Conservation (phyloP, 1,140 invertebrate genomes). For the Anagrus nilaparvatae region DNA sequence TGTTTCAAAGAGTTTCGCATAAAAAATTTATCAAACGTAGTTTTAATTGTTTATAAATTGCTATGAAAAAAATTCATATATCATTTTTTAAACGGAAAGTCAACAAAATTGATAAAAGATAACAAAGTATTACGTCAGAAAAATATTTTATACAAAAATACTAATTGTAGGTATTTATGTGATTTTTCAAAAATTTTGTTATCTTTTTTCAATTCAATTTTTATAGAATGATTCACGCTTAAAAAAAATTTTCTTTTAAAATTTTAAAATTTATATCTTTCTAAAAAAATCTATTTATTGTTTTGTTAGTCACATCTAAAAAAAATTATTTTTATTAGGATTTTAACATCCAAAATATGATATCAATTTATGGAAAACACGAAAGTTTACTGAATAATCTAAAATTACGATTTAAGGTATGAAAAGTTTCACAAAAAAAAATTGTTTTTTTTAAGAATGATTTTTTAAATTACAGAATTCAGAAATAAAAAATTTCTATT, state of each 20-base stretch:
- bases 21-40: too few species aligned
- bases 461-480: constrained; percentile 19
- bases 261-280: neutral
- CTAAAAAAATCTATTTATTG: neutral
- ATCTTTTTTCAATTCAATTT: neutral
- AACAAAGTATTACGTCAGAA: too few species aligned
- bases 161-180: too few species aligned
- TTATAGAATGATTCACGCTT: neutral
- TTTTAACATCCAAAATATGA: constrained; percentile 43
- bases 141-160: too few species aligned
- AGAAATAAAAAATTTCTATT: constrained; percentile 47
- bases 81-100: too few species aligned
- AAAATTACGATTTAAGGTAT: constrained; percentile 42
- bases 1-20: too few species aligned
- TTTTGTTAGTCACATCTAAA: neutral
- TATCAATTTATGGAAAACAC: constrained; percentile 50
- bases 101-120: too few species aligned
- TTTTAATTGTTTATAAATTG: too few species aligned
- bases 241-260: too few species aligned
- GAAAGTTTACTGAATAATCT: constrained; percentile 52
- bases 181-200: neutral
- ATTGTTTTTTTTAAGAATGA: too few species aligned
- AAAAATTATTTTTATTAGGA: constrained; percentile 22
- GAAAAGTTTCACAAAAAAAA: too few species aligned
- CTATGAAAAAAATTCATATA: too few species aligned